Percentiles rank a stretch among this genome's conserved stretches.
phyloP scores from a whole-genome alignment of 1,140 invertebrate species.

The Trichogramma pretiosum region DNA sequence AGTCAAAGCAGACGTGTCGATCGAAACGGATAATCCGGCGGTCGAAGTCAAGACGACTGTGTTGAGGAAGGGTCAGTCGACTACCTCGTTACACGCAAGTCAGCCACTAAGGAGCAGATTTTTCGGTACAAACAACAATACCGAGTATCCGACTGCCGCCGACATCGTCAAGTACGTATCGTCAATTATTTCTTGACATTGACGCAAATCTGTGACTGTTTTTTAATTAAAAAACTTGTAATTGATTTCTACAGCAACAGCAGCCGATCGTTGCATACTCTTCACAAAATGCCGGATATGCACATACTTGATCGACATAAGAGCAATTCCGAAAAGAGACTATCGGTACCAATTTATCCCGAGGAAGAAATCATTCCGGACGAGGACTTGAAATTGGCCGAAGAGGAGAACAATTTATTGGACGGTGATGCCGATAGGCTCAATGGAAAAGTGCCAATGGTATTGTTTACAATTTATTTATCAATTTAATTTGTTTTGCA shows the following conservation, averaged over 20 bases:
- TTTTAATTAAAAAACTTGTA: too few species aligned
- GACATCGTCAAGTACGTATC: slow-evolving; percentile 41
- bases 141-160: slow-evolving; percentile 64
- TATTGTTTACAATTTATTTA: slow-evolving; percentile 17
- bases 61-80: slow-evolving; percentile 31
- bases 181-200: too few species aligned
- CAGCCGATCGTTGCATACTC: slow-evolving; percentile 34
- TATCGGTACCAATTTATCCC: slow-evolving; percentile 39
- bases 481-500: too few species aligned
- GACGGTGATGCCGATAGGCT: slow-evolving; percentile 36
- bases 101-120: slow-evolving; percentile 30
- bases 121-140: slow-evolving; percentile 60
- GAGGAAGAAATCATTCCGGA: slow-evolving; percentile 30
- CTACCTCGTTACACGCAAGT: slow-evolving; percentile 33
- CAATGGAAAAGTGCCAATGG: slow-evolving; percentile 37
- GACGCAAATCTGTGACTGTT: too few species aligned
- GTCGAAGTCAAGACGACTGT: slow-evolving; percentile 30
- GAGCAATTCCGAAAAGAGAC: slow-evolving; percentile 34
- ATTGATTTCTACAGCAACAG: slow-evolving; percentile 19
- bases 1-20: slow-evolving; percentile 46
- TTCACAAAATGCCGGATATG: slow-evolving; percentile 32
- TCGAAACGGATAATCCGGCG: slow-evolving; percentile 27
- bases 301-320: slow-evolving; percentile 25
- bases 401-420: slow-evolving; percentile 41
- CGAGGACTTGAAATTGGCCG: slow-evolving; percentile 32